Percentiles rank a stretch among this genome's conserved stretches.
Evolutionary conservation across 2,888 invertebrate genomes (phyloP).

Genomic region (Tromatobia lineatoria): DNA sequence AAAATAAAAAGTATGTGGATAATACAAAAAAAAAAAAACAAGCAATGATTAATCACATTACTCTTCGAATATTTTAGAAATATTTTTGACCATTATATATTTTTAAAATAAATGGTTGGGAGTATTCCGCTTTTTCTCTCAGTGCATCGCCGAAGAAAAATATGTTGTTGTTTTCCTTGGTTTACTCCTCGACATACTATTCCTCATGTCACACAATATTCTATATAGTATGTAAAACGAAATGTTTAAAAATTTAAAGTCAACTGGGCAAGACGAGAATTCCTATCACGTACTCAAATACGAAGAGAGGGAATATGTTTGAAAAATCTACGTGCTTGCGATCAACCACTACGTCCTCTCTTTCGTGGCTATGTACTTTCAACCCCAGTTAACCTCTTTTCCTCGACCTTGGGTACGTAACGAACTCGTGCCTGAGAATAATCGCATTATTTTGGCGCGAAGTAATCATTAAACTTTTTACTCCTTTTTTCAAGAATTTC

Average conservation of each 20-base stretch:
- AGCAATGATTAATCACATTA: too few species aligned
- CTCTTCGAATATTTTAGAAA: not conserved
- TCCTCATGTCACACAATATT: not conserved
- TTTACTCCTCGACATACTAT: not conserved
- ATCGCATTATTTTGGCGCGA: constrained; percentile 27
- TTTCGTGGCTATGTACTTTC: constrained; percentile 17
- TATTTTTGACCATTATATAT: too few species aligned
- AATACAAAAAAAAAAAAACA: too few species aligned
- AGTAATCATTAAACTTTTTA: constrained; percentile 15
- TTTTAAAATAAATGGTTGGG: too few species aligned
- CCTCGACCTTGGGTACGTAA: not conserved
- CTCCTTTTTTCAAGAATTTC: not conserved
- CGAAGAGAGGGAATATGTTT: not conserved
- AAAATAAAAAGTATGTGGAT: too few species aligned
- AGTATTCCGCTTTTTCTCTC: too few species aligned
- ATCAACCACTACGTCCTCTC: constrained; percentile 20
- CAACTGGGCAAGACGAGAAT: constrained; percentile 24
- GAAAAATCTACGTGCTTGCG: constrained; percentile 57
- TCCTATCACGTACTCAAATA: constrained; percentile 50
- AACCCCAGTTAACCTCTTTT: constrained; percentile 4
- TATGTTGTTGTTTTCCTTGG: not conserved
- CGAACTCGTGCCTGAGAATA: constrained; percentile 40
- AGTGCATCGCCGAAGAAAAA: not conserved
- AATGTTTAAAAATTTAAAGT: constrained; percentile 55
- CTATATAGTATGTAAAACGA: constrained; percentile 22